phyloP scores from a whole-genome alignment of 1,140 invertebrate genomes.

The Drosophila orena region DNA sequence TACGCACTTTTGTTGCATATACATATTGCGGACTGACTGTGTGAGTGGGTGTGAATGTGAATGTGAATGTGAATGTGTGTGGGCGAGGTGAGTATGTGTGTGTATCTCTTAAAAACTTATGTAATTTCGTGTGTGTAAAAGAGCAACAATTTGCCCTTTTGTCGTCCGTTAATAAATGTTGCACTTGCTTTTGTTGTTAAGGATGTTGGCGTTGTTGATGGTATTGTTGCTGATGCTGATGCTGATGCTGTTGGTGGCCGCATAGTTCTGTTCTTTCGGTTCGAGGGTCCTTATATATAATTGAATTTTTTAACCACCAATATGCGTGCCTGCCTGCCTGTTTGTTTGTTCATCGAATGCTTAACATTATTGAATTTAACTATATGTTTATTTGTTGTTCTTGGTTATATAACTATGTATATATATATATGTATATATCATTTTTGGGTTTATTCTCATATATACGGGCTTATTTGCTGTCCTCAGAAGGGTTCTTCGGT shows the following conservation, averaged over 20 bases:
- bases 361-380: conserved; percentile 83
- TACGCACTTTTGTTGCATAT: conserved; percentile 43
- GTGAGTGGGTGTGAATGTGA: conserved; percentile 8
- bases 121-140: conserved; percentile 43
- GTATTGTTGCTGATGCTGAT: neutral
- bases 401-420: conserved; percentile 80
- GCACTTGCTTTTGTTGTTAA: conserved; percentile 28
- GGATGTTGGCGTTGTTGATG: conserved; percentile 2
- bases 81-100: conserved; percentile 16
- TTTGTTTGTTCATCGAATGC: conserved; percentile 56
- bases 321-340: conserved; percentile 34
- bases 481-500: conserved; percentile 40
- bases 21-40: conserved; percentile 26
- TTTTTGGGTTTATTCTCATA: conserved; percentile 37
- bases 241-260: conserved; percentile 20
- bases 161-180: conserved; percentile 47
- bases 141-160: conserved; percentile 44
- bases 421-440: conserved; percentile 58
- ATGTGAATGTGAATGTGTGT: neutral
- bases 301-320: conserved; percentile 72
- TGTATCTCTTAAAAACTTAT: conserved; percentile 67
- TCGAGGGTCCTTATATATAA: conserved; percentile 75
- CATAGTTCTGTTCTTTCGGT: conserved; percentile 37
- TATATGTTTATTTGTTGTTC: conserved; percentile 82
- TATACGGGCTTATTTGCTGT: conserved; percentile 68